Percentiles rank a stretch among this genome's conserved stretches.
Evolutionary conservation across 1,140 invertebrate species (phyloP).

Genomic region (Nephotettix cincticeps): DNA sequence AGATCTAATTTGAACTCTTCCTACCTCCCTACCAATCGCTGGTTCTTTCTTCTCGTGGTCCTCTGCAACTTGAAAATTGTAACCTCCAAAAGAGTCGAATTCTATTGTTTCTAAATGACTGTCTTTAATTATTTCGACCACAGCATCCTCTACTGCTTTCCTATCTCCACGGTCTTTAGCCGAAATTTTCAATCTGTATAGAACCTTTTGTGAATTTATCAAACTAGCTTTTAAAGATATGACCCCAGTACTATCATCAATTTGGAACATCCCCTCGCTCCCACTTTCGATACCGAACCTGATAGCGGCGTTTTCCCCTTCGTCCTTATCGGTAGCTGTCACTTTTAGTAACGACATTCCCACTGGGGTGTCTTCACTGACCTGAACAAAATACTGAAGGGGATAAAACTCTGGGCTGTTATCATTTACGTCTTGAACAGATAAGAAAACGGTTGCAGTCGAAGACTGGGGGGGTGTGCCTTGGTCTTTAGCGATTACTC

Average conservation of each 20-base stretch:
- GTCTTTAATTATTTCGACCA: conserved; percentile 77
- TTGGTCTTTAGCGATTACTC: conserved; percentile 88
- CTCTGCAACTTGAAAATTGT: conserved; percentile 79
- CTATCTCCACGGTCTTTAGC: conserved; percentile 77
- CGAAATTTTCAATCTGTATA: conserved; percentile 71
- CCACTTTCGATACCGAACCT: conserved; percentile 74
- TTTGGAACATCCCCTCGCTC: conserved; percentile 71
- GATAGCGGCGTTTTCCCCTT: conserved; percentile 78
- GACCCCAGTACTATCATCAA: conserved; percentile 75
- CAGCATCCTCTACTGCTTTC: conserved; percentile 65
- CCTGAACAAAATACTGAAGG: conserved; percentile 69
- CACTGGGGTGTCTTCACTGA: conserved; percentile 62
- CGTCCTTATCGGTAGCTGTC: conserved; percentile 75
- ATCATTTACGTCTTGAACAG: conserved; percentile 87
- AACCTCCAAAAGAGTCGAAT: conserved; percentile 70
- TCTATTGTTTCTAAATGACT: conserved; percentile 66
- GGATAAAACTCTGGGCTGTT: conserved; percentile 89
- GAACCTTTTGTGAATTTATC: conserved; percentile 59
- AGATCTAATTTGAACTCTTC: conserved; percentile 65
- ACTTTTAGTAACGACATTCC: conserved; percentile 70
- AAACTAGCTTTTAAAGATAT: conserved; percentile 66
- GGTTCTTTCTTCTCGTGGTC: conserved; percentile 58
- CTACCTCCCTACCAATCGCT: conserved; percentile 66
- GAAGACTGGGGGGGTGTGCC: conserved; percentile 84
- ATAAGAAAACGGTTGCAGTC: conserved; percentile 79